A percentile compares a stretch with the other conserved stretches of the same genome.
Evolutionary conservation across 1,140 invertebrate species (phyloP).

Genomic region (Drosophila parabipectinata): DNA sequence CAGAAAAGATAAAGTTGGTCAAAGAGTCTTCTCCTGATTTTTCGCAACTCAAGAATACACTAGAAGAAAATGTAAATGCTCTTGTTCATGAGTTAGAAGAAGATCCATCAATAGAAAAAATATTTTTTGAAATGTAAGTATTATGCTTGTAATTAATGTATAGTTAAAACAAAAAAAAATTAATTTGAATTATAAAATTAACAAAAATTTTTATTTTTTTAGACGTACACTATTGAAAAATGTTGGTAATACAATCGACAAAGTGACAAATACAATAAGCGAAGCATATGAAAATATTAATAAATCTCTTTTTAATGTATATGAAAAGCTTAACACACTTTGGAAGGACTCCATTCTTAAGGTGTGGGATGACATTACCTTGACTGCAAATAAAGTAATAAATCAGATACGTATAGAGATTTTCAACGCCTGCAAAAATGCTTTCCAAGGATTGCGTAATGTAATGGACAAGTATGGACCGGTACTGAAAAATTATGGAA

Average conservation of each 20-base stretch:
- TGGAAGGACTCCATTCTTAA: conserved; percentile 85
- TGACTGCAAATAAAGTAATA: conserved; percentile 38
- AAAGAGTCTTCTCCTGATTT: conserved; percentile 87
- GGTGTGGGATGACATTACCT: conserved; percentile 59
- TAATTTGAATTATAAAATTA: neutral
- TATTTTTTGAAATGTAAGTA: conserved; percentile 86
- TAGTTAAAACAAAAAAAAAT: no score
- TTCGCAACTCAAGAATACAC: conserved; percentile 86
- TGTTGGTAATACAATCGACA: conserved; percentile 84
- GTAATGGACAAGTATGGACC: conserved; percentile 85
- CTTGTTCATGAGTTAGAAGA: conserved; percentile 87
- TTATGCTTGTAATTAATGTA: neutral
- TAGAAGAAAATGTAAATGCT: conserved; percentile 86
- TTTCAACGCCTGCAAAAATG: conserved; percentile 35
- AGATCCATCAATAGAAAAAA: conserved; percentile 88
- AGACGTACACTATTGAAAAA: conserved; percentile 66
- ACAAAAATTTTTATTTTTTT: conserved; percentile 13
- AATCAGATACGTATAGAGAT: conserved; percentile 53
- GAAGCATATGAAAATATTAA: conserved; percentile 85
- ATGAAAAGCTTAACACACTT: conserved; percentile 86
- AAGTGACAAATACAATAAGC: conserved; percentile 84
- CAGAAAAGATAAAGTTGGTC: conserved; percentile 84
- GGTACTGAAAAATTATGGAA: conserved; percentile 87
- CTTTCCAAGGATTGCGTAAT: conserved; percentile 51
- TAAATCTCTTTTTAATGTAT: conserved; percentile 57